Evolutionary conservation across 37 sponge, comb jelly and placozoan genomes (phyloP), one percentile per base, ranked within the genome.

Genomic region (Diacarnus erythraeanus): DNA sequence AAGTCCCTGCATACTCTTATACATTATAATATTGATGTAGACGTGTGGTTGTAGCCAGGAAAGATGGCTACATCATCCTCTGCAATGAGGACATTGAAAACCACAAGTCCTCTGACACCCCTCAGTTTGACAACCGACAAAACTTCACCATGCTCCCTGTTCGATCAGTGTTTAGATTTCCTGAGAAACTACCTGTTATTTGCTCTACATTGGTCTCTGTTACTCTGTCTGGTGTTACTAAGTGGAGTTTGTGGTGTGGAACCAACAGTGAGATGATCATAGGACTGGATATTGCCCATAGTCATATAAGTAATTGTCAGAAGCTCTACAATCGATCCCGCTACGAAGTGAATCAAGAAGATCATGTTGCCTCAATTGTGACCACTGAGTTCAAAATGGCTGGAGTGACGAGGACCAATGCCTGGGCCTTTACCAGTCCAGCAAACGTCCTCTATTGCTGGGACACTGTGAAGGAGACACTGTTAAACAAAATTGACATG

Each of bases 61-160:
- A 69, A 15, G 92, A 92, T 59, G 92, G 92, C 9, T 79, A 40
- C 59, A 36, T 92, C 30, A 72, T 92, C 22, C 67, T 92, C 36
- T 87, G 87, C 41, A 82, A 92, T 51, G 88, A 92, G 29, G 64
- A 26, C 38, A 79, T 83, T 0, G 25, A 30, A 38, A 80, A 83
- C 15, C 76, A 41, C 42, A 87, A 76, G 8, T 34, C 83, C 0
- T 60, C 88, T 20, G 92, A 92, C 65, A 63, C 74, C 27, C 9
- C 63, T 0, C 29, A 57, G 25, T 92, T 77, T 64, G 92, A 92
- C 80, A 79, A 83, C 41, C 65, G 71, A 0, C 41, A 76, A 17
- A 71, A 78, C 70, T 65, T 34, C 33, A 92, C 88, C 1, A 57
- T 54, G 1, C 81, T 92, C 30, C 92, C 92, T 18, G 92, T 92